Evolutionary conservation across 1,140 invertebrate genomes (phyloP).

Genomic region (Portunus trituberculatus): DNA sequence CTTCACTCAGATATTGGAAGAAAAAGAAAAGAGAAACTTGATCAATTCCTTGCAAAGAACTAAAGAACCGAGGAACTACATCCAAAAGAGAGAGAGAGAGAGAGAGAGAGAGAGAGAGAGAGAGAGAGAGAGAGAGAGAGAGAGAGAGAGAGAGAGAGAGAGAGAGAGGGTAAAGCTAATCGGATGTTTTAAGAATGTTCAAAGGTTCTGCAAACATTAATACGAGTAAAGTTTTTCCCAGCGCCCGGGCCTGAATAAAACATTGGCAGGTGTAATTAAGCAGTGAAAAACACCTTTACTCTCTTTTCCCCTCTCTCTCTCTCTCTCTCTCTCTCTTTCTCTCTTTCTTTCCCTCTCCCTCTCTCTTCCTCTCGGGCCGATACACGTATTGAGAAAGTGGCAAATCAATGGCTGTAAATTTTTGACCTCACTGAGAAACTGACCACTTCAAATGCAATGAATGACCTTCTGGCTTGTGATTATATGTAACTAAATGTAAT

Average conservation of each 20-base stretch:
- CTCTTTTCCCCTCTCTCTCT: background rate
- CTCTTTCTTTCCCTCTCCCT: too few relatives aligned
- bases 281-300: background rate
- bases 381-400: background rate
- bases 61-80: background rate
- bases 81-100: background rate
- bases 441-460: background rate
- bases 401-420: background rate
- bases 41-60: background rate
- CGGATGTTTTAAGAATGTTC: background rate
- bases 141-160: too few relatives aligned
- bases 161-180: background rate
- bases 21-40: background rate
- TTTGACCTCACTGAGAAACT: background rate
- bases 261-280: background rate
- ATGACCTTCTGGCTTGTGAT: background rate
- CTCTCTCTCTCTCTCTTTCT: too few relatives aligned
- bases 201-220: background rate
- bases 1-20: background rate
- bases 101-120: too few relatives aligned
- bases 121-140: too few relatives aligned
- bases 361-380: background rate
- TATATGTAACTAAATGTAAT: background rate
- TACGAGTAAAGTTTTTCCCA: background rate
- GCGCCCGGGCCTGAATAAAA: background rate